phyloP scores from a whole-genome alignment of 2,888 invertebrate species.

The Plebejus melissa region DNA sequence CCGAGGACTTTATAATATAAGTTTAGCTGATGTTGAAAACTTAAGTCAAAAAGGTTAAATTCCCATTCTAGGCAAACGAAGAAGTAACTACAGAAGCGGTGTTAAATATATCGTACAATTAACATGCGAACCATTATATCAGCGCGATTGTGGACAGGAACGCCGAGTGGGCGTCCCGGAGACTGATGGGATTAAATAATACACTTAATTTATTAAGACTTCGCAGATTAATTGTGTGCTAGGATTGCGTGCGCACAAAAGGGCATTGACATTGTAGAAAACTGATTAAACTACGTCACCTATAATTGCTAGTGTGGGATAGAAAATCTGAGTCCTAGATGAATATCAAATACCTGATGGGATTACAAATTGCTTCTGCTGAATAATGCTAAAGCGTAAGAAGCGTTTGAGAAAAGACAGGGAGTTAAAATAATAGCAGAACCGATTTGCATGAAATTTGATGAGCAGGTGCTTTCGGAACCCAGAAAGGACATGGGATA shows the following conservation, averaged over 20 bases:
- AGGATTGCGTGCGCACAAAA: conserved; percentile 28
- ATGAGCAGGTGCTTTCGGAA: background rate
- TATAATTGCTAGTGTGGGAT: too few relatives aligned
- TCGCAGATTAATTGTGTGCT: conserved; percentile 34
- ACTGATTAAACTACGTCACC: background rate
- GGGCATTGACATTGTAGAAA: conserved; percentile 13
- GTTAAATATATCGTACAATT: conserved; percentile 31
- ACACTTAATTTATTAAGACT: conserved; percentile 35
- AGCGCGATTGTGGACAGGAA: conserved; percentile 36
- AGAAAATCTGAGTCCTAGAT: too few relatives aligned
- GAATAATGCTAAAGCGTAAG: background rate
- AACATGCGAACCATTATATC: conserved; percentile 34
- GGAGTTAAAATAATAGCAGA: background rate
- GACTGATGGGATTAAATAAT: conserved; percentile 36
- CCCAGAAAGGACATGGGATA: too few relatives aligned
- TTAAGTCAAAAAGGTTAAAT: background rate
- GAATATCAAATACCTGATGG: too few relatives aligned
- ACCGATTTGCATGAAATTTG: background rate
- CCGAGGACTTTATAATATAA: too few relatives aligned
- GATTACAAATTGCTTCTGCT: background rate
- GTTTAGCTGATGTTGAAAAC: background rate
- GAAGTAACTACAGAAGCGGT: background rate
- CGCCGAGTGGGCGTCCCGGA: conserved; percentile 34
- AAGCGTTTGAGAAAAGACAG: background rate
- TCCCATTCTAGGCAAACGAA: background rate